Percentiles rank a stretch among this genome's conserved stretches.
Conservation (phyloP, 2,113 vertebrate genomes). For the Numida meleagris region DNA sequence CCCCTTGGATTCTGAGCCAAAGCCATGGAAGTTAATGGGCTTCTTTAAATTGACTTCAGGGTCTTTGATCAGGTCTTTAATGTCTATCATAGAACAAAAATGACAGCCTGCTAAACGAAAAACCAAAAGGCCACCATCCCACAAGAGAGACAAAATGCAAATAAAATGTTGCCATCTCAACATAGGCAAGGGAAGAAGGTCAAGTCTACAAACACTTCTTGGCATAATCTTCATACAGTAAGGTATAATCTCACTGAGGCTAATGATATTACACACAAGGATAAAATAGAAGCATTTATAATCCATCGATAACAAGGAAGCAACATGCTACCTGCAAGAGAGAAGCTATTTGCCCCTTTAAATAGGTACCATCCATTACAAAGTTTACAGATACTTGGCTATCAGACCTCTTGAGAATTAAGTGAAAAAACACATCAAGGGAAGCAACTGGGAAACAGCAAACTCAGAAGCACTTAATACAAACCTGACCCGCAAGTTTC, state of each 20-base stretch:
- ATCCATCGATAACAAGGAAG: background rate
- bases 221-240: background rate
- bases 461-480: background rate
- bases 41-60: background rate
- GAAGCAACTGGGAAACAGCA: background rate
- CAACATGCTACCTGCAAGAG: background rate
- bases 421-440: background rate
- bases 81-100: background rate
- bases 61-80: background rate
- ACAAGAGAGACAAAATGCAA: background rate
- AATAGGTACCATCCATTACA: background rate
- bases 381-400: background rate
- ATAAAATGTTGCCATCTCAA: background rate
- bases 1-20: background rate
- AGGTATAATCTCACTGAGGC: background rate
- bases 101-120: background rate
- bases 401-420: background rate
- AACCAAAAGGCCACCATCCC: background rate
- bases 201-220: background rate
- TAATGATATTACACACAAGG: background rate
- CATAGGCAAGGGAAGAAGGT: background rate
- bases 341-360: background rate
- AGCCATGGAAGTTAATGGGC: background rate
- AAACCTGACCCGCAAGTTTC: background rate
- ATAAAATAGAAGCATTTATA: conserved; percentile 16